Evolutionary conservation across 1,140 invertebrate species (phyloP).

Genomic region (Gryon sp.): DNA sequence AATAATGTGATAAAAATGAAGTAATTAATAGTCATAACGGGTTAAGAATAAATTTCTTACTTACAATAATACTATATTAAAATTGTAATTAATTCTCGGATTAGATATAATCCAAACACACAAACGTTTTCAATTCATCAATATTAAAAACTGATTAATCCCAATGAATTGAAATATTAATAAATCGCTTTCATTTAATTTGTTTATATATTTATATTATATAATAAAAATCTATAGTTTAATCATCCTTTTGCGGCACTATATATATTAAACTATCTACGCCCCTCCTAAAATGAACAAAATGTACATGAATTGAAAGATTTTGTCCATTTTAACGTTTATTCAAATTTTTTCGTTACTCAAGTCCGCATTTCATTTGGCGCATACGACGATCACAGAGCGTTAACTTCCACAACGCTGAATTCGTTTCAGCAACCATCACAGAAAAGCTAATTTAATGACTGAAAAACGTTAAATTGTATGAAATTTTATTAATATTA

Average conservation of each 20-base stretch:
- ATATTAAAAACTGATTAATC: background rate
- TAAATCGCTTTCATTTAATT: slow-evolving; percentile 15
- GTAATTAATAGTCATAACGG: too few species aligned
- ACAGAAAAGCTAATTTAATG: too few species aligned
- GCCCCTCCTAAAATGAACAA: background rate
- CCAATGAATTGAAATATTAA: slow-evolving; percentile 35
- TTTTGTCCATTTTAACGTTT: too few species aligned
- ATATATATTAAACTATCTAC: slow-evolving; percentile 2
- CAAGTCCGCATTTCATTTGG: slow-evolving; percentile 42
- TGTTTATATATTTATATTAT: too few species aligned
- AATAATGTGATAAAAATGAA: too few species aligned
- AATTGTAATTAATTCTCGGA: slow-evolving; percentile 2
- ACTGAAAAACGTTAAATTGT: too few species aligned
- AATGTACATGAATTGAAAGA: too few species aligned
- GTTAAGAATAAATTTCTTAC: slow-evolving; percentile 1
- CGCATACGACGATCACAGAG: slow-evolving; percentile 43
- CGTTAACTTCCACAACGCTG: slow-evolving; percentile 25
- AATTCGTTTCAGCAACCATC: slow-evolving; percentile 8
- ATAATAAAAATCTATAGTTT: too few species aligned
- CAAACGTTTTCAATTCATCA: slow-evolving; percentile 23
- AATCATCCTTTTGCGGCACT: background rate
- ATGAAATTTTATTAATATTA: too few species aligned
- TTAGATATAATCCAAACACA: slow-evolving; percentile 29
- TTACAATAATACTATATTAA: slow-evolving; percentile 3
- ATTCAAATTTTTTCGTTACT: too few species aligned